Percentiles rank a stretch among this genome's conserved stretches.
Conservation (phyloP, 2,113 vertebrate genomes). For the Eupsittula cactorum region DNA sequence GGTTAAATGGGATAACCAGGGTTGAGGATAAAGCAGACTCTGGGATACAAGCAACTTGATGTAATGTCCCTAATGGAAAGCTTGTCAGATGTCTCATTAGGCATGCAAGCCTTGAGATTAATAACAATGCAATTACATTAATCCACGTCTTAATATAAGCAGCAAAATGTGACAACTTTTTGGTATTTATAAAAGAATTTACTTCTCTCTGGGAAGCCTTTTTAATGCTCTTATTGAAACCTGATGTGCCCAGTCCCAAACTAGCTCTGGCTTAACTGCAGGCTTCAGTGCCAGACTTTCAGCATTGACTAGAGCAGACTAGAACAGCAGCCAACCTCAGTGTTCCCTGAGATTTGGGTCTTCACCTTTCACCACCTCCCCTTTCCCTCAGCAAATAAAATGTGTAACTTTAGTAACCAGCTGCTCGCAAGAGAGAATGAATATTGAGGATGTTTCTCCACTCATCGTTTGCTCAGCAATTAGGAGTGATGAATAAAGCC, state of each 20-base stretch:
- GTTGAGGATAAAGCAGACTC: background rate
- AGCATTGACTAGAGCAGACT: background rate
- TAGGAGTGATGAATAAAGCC: conserved; percentile 3
- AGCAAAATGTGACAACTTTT: background rate
- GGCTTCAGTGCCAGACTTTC: background rate
- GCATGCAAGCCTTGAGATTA: background rate
- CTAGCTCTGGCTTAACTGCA: background rate
- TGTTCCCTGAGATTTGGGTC: background rate
- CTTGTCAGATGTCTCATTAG: background rate
- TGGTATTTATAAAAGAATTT: background rate
- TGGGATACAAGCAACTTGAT: background rate
- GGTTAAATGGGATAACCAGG: background rate
- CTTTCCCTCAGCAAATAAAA: background rate
- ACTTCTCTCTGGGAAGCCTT: background rate
- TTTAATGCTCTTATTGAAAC: background rate
- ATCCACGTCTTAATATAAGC: background rate
- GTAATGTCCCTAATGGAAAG: background rate
- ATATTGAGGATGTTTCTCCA: background rate
- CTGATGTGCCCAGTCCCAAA: background rate
- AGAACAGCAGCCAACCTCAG: background rate
- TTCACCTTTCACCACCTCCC: background rate
- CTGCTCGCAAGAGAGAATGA: background rate
- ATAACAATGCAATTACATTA: background rate
- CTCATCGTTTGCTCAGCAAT: background rate
- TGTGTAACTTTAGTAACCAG: background rate